These are phyloP conservation scores for Eunapius fragilis DNA, from an alignment of 37 sponge, comb jelly and placozoan species.

Conservation along the genomic window DNA sequence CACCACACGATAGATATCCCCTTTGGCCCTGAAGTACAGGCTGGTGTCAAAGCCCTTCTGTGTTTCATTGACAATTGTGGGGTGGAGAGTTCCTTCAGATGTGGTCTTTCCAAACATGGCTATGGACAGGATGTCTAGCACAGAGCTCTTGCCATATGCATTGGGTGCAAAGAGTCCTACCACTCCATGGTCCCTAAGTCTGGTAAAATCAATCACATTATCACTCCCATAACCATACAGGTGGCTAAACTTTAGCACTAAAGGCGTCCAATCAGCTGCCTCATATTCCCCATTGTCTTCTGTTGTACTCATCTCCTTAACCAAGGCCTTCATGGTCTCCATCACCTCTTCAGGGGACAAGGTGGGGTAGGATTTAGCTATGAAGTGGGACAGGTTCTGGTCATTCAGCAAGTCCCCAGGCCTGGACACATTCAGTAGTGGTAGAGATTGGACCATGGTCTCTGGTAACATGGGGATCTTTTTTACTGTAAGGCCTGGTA, in stretches of 20 bases:
- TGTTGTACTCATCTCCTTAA: background rate
- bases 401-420: background rate
- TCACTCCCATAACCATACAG: background rate
- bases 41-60: background rate
- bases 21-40: background rate
- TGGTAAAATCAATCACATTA: background rate
- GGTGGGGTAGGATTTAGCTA: background rate
- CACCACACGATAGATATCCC: background rate
- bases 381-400: background rate
- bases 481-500: background rate
- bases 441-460: background rate
- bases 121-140: background rate
- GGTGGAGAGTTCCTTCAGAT: background rate
- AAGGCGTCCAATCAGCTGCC: background rate
- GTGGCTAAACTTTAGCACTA: background rate
- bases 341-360: background rate
- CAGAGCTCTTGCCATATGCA: background rate
- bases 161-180: background rate
- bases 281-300: background rate
- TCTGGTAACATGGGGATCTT: background rate
- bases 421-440: background rate
- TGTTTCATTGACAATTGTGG: background rate
- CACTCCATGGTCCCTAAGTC: background rate
- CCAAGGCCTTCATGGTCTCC: background rate
- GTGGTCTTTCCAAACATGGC: background rate